A percentile compares a stretch with the other conserved stretches of the same genome.
Evolutionary conservation across 2,888 invertebrate genomes (phyloP).

Genomic region (Dolichopus griseipennis): DNA sequence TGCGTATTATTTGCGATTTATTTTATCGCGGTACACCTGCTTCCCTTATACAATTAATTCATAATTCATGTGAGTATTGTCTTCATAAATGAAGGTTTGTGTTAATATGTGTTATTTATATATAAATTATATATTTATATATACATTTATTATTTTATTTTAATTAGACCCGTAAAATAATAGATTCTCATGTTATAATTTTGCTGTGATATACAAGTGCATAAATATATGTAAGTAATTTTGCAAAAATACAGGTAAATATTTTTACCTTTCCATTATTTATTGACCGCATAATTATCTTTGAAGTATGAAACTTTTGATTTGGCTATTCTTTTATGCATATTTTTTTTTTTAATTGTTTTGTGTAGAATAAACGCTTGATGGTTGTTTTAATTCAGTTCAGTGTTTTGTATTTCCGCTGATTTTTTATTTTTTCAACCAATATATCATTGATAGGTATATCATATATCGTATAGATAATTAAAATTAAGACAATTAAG

Average conservation of each 20-base stretch:
- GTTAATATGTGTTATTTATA: too few species aligned
- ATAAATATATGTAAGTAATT: too few species aligned
- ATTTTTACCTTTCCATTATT: neutral
- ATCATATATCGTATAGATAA: neutral
- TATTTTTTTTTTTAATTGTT: neutral
- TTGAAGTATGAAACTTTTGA: neutral
- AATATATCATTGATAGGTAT: neutral
- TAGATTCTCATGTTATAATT: neutral
- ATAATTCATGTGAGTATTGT: too few species aligned
- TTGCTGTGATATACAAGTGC: neutral
- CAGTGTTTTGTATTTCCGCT: neutral
- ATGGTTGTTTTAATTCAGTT: neutral
- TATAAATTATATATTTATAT: too few species aligned
- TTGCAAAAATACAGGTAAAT: neutral
- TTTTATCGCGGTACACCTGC: too few species aligned
- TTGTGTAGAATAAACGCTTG: neutral
- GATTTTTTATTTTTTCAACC: neutral
- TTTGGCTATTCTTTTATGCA: neutral
- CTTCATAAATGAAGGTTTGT: too few species aligned
- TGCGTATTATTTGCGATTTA: too few species aligned
- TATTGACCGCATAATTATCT: slow-evolving; percentile 3
- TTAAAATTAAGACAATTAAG: neutral
- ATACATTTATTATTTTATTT: neutral
- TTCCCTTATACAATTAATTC: too few species aligned
- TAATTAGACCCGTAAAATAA: neutral